Conservation (phyloP, 2,888 invertebrate species). For the Heliconius charithonia region DNA sequence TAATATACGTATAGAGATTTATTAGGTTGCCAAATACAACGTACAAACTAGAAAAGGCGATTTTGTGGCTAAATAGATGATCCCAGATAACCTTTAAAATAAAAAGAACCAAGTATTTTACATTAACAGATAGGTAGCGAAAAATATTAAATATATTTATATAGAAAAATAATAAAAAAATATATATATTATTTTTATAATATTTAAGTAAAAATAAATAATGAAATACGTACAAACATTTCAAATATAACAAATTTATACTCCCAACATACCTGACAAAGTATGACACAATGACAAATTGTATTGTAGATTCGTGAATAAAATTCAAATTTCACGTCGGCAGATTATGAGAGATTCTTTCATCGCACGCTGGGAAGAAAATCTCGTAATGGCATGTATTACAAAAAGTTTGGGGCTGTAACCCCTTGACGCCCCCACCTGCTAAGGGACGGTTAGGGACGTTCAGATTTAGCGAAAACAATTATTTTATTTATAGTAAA, state of each 20-base stretch:
- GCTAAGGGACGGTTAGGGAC: conserved; percentile 40
- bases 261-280: conserved; percentile 34
- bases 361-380: conserved; percentile 52
- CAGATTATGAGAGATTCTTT: conserved; percentile 51
- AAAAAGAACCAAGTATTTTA: too few species aligned
- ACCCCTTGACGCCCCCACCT: conserved; percentile 55
- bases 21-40: too few species aligned
- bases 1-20: too few species aligned
- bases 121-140: too few species aligned
- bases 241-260: conserved; percentile 20
- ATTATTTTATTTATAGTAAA: background rate
- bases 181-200: background rate
- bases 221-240: background rate
- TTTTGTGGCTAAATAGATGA: too few species aligned
- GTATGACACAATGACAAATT: conserved; percentile 53
- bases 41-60: too few species aligned
- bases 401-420: conserved; percentile 54
- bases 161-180: too few species aligned
- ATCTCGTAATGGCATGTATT: conserved; percentile 52
- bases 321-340: conserved; percentile 53
- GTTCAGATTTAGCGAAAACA: conserved; percentile 22
- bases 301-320: conserved; percentile 50
- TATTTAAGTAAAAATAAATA: background rate
- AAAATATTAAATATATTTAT: too few species aligned
- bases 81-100: too few species aligned